Evolutionary conservation across 2,797 vertebrate species (phyloP), one percentile per base, ranked within the genome.

Genomic region (Notoglanidium macrostoma): DNA sequence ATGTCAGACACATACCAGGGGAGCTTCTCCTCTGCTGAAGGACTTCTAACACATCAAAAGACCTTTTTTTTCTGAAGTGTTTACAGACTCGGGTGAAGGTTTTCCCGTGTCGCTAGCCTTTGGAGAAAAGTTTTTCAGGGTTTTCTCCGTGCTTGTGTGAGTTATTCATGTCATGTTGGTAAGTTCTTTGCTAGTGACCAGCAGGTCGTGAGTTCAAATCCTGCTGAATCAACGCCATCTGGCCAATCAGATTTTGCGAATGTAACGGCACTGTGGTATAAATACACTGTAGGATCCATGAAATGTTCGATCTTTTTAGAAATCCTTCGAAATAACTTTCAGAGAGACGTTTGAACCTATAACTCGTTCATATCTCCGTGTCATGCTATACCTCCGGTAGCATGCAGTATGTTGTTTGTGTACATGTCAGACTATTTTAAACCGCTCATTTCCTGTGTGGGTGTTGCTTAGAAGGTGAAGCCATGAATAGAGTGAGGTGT

Each of bases 401-500:
- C 77, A 40, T 6, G 40, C 77, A 59, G 11, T 79, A 78, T 78
- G 77, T 40, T 79, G 77, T 79, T 79, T 79, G 55, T 32, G 19
- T 32, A 32, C 76, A 12, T 17, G 73, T 78, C 29, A 35, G 5
- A 5, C 19, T 80, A 61, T 80, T 26, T 80, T 61, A 80, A 44
- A 61, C 5, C 35, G 7, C 55, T 26, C 78, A 23, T 57, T 44
- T 61, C 78, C 35, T 44, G 79, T 82, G 79, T 65, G 79, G 59
- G 79, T 82, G 40, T 46, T 46, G 26, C 40, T 46, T 19, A 17
- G 35, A n/a, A 65, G 77, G 32, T 79, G 21, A 79, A 40, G 54
- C 55, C 21, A 14, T 26, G 77, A 79, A 40, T 44, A 79, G 55
- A 26, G 32, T 23, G 55, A 79, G 80, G 80, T 82, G 79, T 29